Conservation (phyloP, 2,888 invertebrate species). For the Cheilosia scutellata region DNA sequence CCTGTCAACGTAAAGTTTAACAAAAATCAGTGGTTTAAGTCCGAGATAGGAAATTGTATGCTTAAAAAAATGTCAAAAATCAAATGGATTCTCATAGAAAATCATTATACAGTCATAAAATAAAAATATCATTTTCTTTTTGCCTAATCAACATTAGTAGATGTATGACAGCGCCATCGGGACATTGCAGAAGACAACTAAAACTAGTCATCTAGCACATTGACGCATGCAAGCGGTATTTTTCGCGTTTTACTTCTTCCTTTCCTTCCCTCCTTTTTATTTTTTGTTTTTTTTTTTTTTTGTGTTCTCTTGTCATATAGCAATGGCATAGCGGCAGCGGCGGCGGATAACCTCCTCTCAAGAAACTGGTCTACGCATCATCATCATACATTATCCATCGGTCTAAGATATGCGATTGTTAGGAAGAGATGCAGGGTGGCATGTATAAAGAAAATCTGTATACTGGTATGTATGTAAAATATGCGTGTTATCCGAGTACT, state of each 20-base stretch:
- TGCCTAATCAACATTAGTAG: neutral
- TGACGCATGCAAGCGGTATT: conserved; percentile 11
- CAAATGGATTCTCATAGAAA: no score
- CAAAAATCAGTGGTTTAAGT: no score
- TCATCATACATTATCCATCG: conserved; percentile 3
- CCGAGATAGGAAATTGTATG: no score
- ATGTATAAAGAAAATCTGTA: neutral
- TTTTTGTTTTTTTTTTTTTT: no score
- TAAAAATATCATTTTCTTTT: neutral
- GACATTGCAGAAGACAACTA: neutral
- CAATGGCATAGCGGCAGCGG: neutral
- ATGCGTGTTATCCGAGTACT: conserved; percentile 15
- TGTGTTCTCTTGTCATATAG: neutral
- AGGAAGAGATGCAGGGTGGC: neutral
- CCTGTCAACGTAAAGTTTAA: no score
- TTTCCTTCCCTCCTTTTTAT: no score
- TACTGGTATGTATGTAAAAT: conserved; percentile 4
- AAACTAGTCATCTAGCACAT: neutral
- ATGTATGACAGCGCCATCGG: neutral
- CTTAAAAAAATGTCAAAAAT: no score
- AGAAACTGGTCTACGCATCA: conserved; percentile 22
- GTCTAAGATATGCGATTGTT: neutral
- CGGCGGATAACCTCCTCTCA: conserved; percentile 7
- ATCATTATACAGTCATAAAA: no score
- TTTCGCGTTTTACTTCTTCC: neutral